Percentiles rank a stretch among this genome's conserved stretches.
Evolutionary conservation across 2,888 invertebrate genomes (phyloP).

Genomic region (Machimus atricapillus): DNA sequence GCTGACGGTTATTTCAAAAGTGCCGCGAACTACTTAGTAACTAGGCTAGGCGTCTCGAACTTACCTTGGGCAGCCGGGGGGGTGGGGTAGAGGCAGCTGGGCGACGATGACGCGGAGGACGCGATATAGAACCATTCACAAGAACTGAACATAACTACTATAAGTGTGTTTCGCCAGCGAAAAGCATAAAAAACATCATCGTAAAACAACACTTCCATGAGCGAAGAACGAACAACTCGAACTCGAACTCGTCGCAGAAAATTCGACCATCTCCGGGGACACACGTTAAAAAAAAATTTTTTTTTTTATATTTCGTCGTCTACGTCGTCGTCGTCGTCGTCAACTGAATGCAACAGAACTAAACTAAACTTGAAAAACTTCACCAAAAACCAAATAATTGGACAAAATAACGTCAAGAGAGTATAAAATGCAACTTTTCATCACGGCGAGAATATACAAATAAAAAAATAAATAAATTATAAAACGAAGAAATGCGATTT

Average conservation of each 20-base stretch:
- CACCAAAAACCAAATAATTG: slow-evolving; percentile 28
- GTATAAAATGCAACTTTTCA: slow-evolving; percentile 31
- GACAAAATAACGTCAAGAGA: slow-evolving; percentile 24
- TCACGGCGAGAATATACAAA: background rate
- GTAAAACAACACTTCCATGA: slow-evolving; percentile 9
- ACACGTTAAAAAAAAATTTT: background rate
- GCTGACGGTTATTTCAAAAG: background rate
- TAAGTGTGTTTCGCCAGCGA: background rate
- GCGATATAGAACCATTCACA: background rate
- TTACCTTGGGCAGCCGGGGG: background rate
- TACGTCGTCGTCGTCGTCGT: background rate
- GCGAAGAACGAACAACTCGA: background rate
- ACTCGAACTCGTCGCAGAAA: background rate
- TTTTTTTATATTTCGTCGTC: background rate
- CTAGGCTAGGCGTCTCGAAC: background rate
- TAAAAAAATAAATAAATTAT: background rate
- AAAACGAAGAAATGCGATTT: slow-evolving; percentile 26
- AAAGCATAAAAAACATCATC: background rate
- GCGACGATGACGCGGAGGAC: background rate
- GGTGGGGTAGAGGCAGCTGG: background rate
- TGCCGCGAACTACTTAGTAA: background rate
- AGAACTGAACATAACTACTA: background rate
- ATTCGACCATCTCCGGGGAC: background rate
- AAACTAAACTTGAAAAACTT: slow-evolving; percentile 30
- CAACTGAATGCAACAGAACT: slow-evolving; percentile 28